Evolutionary conservation across 2,797 vertebrate genomes (phyloP).

Genomic region (Poecilia gillii): DNA sequence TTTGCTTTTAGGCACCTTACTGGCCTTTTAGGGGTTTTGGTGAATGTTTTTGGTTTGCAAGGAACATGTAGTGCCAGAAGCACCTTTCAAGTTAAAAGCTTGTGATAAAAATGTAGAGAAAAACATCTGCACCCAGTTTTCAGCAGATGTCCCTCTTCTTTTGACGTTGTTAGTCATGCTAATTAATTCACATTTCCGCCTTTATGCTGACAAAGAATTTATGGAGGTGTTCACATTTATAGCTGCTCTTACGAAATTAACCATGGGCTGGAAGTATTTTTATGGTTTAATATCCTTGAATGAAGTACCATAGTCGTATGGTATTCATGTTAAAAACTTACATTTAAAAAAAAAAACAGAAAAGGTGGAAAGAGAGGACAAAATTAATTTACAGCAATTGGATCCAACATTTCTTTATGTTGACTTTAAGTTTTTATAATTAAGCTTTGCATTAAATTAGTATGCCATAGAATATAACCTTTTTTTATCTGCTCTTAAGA

Average conservation of each 20-base stretch:
- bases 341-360: background rate
- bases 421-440: background rate
- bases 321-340: background rate
- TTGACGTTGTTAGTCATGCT: constrained; percentile 43
- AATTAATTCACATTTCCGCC: constrained; percentile 49
- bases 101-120: constrained; percentile 1
- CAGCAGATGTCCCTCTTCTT: constrained; percentile 19
- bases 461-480: background rate
- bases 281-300: background rate
- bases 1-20: background rate
- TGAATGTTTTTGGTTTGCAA: background rate
- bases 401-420: background rate
- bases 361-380: background rate
- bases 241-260: background rate
- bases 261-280: background rate
- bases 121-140: background rate
- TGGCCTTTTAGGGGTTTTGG: background rate
- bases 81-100: background rate
- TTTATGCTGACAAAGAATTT: constrained; percentile 46
- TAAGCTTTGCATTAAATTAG: background rate
- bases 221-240: constrained; percentile 23
- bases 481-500: background rate
- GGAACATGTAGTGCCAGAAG: background rate
- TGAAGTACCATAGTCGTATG: background rate
- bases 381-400: background rate